Base-by-base conservation (phyloP, 2,797 vertebrate genomes). In the Acipenser transmontanus region DNA sequence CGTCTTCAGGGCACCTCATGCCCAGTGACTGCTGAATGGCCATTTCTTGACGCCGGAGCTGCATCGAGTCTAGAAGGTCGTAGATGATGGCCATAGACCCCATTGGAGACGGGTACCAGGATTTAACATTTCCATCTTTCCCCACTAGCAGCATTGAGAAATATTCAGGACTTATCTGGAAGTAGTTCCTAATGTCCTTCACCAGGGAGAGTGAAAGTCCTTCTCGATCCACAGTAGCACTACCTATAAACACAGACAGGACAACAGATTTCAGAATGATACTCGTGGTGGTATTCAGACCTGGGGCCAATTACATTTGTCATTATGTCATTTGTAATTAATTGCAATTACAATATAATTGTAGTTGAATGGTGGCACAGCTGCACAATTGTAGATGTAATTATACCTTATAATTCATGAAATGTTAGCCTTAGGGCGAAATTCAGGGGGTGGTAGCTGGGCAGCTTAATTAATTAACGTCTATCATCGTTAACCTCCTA, bases 81-180 rank as follows among this genome's bases (percentile, higher is more conserved):
- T 98, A 99, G 72, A 99, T 93, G 7, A 91, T 99, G 0, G 94
- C 95, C 97, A 99, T 97, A 61, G 95, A 98, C 93, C 93, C 99
- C 97, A 99, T 98, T 10, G 96, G 96, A 0, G 96, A 96, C 1
- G 97, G 97, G 78, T 99, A 99, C 97, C 97, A 99, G 71, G 95
- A 99, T 81, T 99, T 99, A 1, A 99, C 95, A 1, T 98, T 99
- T 66, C 97, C 94, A 0, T 99, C 97, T 80, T 99, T 99, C 65
- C 97, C 97, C 57, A 99, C 97, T 65, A 99, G 88, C 72, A 99
- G 91, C 97, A 99, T 99, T 73, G 97, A 98, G 87, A 99, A 99
- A 77, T 99, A 98, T 68, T 99, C 96, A 0, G 94, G 93, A 74
- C 97, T 98, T 80, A 96, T 92, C 87, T 99, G 97, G 81, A 99